Conservation (phyloP, 2,113 vertebrate species). For the Nanorana parkeri region DNA sequence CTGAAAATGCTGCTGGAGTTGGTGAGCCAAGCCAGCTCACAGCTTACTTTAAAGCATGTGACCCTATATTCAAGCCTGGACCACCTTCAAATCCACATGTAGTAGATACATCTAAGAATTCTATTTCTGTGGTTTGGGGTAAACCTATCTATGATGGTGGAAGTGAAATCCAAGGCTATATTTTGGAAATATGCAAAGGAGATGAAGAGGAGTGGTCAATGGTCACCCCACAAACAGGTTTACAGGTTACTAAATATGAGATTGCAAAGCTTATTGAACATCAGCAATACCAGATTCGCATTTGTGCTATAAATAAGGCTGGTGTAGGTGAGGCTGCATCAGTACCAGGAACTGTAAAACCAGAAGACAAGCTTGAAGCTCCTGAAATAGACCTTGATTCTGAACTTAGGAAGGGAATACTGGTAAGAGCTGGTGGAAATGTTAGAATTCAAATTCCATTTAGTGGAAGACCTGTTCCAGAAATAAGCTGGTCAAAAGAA, state of each 20-base stretch:
- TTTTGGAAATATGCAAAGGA: constrained; percentile 92
- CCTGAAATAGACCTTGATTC: constrained; percentile 95
- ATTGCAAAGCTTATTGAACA: constrained; percentile 91
- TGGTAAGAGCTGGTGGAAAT: constrained; percentile 89
- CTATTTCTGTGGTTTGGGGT: constrained; percentile 86
- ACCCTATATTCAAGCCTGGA: constrained; percentile 94
- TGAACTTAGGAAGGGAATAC: constrained; percentile 92
- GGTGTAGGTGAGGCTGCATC: constrained; percentile 90
- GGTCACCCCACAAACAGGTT: constrained; percentile 87
- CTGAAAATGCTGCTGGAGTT: constrained; percentile 94
- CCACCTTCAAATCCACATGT: constrained; percentile 86
- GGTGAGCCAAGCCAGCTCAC: constrained; percentile 87
- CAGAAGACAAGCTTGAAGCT: constrained; percentile 92
- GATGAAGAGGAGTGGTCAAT: constrained; percentile 96
- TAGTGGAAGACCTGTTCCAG: constrained; percentile 90
- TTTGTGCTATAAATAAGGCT: constrained; percentile 93
- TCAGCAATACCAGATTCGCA: constrained; percentile 92
- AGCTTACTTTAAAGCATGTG: constrained; percentile 90
- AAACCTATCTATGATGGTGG: constrained; percentile 97
- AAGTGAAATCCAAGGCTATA: constrained; percentile 91
- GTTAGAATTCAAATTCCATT: constrained; percentile 92
- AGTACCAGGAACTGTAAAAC: constrained; percentile 85
- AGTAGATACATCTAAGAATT: constrained; percentile 86
- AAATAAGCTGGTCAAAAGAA: constrained; percentile 92
- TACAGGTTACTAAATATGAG: constrained; percentile 85